Evolutionary conservation across 2,888 invertebrate species (phyloP).

Genomic region (Lumbricus terrestris): DNA sequence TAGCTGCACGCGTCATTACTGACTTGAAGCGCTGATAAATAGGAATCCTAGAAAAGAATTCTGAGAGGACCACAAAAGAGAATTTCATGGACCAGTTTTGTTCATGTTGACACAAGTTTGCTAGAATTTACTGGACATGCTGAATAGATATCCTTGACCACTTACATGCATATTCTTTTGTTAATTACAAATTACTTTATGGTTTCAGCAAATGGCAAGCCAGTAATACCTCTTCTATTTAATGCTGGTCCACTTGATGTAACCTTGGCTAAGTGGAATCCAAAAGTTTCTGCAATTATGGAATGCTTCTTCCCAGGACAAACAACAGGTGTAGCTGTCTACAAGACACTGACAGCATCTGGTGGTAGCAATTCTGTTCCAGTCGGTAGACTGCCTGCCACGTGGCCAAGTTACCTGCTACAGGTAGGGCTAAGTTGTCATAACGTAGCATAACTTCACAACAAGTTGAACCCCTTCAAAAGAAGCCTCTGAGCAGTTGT

Average conservation of each 20-base stretch:
- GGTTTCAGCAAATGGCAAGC: conserved; percentile 23
- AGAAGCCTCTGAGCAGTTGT: no score
- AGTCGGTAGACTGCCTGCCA: conserved; percentile 37
- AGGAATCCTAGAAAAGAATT: background rate
- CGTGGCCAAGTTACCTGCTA: conserved; percentile 38
- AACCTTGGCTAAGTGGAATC: conserved; percentile 44
- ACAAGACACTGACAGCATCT: conserved; percentile 31
- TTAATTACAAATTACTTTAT: no score
- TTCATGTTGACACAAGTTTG: background rate
- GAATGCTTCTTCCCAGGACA: conserved; percentile 42
- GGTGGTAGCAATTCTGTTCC: conserved; percentile 35
- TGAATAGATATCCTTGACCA: background rate
- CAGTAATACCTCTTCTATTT: conserved; percentile 39
- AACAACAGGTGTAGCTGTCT: conserved; percentile 40
- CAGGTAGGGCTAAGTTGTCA: conserved; percentile 34
- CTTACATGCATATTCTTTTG: background rate
- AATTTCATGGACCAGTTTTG: no score
- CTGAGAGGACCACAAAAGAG: background rate
- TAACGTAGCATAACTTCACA: background rate
- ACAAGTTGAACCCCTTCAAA: background rate
- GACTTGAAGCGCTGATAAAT: background rate
- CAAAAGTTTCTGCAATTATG: conserved; percentile 39
- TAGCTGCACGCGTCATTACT: no score
- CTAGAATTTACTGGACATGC: background rate
- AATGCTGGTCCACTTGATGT: conserved; percentile 47